Evolutionary conservation across 92 coral and sea anemone species (phyloP), one percentile per base, ranked within the genome.

Genomic region (Actinostola sp.): DNA sequence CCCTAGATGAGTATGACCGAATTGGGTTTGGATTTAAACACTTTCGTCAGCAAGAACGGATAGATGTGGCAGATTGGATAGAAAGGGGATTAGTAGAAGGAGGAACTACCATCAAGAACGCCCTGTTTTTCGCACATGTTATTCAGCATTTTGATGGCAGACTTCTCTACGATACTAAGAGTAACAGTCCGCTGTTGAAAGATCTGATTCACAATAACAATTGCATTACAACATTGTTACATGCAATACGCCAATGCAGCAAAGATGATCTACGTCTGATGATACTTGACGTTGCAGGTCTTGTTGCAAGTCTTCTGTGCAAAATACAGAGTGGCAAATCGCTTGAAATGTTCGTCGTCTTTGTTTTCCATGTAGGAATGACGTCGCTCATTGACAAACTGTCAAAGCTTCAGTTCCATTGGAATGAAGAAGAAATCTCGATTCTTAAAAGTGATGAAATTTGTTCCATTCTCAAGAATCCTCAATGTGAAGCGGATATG

Each of bases 101-200:
- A n/a, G 19, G 33, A 12, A 10, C 25, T 0, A 5, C 26, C 3
- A 0, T 2, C 20, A 39, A 50, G 14, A 23, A 15, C 0, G 73
- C 42, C 13, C 4, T 68, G 24, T 68, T 68, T 34, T 68, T 68
- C 5, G 73, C 73, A 9, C 61, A 68, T 68, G 73, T 51, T 35
- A 51, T 68, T 9, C 61, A 68, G 15, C 61, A 68, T 34, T 68
- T 68, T 51, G 73, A 68, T 68, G 13, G 17, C 41, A 49, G 41
- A 39, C 73, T 68, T 19, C 17, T 13, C 0, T 28, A 35, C 11
- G 20, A 51, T 1, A 7, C 27, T 3, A 50, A 51, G 16, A 51
- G 29, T 10, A 67, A 36, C 33, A n/a, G 20, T 0, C 61, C 73
- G 0, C 42, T 51, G 2, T 32, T 68, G 49, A 68, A 33, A 48